These are phyloP conservation scores for Zygogramma bicolorata DNA, from an alignment of 2,888 invertebrate genomes.

Conservation along the genomic window DNA sequence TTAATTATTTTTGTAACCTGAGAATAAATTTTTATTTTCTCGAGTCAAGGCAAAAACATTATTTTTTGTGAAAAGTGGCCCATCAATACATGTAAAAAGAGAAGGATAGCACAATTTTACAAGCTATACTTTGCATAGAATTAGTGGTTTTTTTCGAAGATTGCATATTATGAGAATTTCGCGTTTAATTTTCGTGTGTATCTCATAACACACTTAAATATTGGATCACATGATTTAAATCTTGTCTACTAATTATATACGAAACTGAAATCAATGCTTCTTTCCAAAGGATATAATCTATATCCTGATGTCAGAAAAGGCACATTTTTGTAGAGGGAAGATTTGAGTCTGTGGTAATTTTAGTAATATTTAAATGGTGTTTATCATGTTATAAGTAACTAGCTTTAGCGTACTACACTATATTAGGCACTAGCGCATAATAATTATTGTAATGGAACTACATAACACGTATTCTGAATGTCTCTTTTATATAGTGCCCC, in stretches of 20 bases:
- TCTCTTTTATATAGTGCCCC: slow-evolving; percentile 53
- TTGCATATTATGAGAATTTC: slow-evolving; percentile 46
- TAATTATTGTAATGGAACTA: slow-evolving; percentile 40
- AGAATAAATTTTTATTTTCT: neutral
- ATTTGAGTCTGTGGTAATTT: slow-evolving; percentile 38
- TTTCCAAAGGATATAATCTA: neutral
- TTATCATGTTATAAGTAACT: slow-evolving; percentile 54
- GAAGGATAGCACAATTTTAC: slow-evolving; percentile 68
- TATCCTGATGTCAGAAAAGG: neutral
- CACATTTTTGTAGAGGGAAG: slow-evolving; percentile 22
- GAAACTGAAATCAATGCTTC: neutral
- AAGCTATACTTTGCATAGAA: slow-evolving; percentile 95
- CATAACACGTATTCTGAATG: slow-evolving; percentile 38
- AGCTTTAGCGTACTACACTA: slow-evolving; percentile 57
- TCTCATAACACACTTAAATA: slow-evolving; percentile 46
- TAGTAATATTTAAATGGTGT: slow-evolving; percentile 52
- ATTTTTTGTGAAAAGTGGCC: slow-evolving; percentile 27
- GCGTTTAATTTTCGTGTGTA: slow-evolving; percentile 33
- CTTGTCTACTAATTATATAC: slow-evolving; percentile 29
- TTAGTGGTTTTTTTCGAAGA: slow-evolving; percentile 87
- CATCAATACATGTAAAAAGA: slow-evolving; percentile 44
- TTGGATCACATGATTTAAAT: slow-evolving; percentile 40
- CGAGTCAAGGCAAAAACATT: neutral
- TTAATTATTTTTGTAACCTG: neutral
- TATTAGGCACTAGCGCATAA: slow-evolving; percentile 58